Conservation (phyloP, 2,113 vertebrate species). For the rabbit (Oryctolagus cuniculus) region mOryCun1.1 NC_091436.1:96201001-96201500, state of each 20-base stretch:
- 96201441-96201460: not conserved
- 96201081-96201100: not conserved
- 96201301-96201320: not conserved
- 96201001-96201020: not conserved
- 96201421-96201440: not conserved
- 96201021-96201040: no score
- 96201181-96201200: not conserved
- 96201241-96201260: not conserved
- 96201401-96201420: not conserved
- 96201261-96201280: not conserved
- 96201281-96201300: not conserved
- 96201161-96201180: not conserved
- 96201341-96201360: not conserved
- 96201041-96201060: not conserved
- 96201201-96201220: not conserved
- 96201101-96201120: not conserved
- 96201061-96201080: rapidly evolving
- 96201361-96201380: not conserved
- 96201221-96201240: no score
- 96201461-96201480: not conserved
- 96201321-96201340: not conserved
- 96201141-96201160: not conserved
- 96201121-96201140: not conserved
- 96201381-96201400: not conserved
- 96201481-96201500: not conserved